Percentiles rank a stretch among this genome's conserved stretches.
Conservation (phyloP, 2,888 invertebrate species). For the Cybosia mesomella region DNA sequence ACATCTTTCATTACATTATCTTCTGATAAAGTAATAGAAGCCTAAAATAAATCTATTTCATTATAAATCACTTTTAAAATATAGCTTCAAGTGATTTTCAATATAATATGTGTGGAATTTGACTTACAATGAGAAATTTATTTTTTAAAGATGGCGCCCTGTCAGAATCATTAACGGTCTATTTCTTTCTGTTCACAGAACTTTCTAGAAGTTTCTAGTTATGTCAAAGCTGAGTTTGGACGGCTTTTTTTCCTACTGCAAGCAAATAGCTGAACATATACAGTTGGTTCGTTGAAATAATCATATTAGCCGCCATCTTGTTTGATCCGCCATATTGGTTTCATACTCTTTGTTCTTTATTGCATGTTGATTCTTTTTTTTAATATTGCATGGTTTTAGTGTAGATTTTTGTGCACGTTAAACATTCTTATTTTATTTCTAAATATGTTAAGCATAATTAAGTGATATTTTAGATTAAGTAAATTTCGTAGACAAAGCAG, state of each 20-base stretch:
- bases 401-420: conserved; percentile 1
- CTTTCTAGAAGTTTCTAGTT: conserved; percentile 71
- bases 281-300: conserved; percentile 84
- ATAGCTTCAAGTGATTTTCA: conserved; percentile 12
- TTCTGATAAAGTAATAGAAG: conserved; percentile 3
- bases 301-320: conserved; percentile 69
- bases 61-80: conserved; percentile 20
- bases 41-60: conserved; percentile 5
- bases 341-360: conserved; percentile 36
- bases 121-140: neutral
- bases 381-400: conserved; percentile 1
- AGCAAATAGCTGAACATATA: conserved; percentile 86
- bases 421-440: conserved; percentile 14
- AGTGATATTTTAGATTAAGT: too few relatives aligned
- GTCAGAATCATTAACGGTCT: conserved; percentile 63
- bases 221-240: conserved; percentile 86
- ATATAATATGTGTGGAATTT: neutral
- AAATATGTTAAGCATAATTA: neutral
- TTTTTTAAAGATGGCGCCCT: conserved; percentile 30
- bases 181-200: conserved; percentile 82
- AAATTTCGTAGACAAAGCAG: too few relatives aligned
- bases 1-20: conserved; percentile 31
- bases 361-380: neutral
- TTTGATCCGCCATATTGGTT: conserved; percentile 49
- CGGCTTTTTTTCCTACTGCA: conserved; percentile 87